phyloP scores from a whole-genome alignment of 1,140 invertebrate genomes.

The Drosophila arawakana region DNA sequence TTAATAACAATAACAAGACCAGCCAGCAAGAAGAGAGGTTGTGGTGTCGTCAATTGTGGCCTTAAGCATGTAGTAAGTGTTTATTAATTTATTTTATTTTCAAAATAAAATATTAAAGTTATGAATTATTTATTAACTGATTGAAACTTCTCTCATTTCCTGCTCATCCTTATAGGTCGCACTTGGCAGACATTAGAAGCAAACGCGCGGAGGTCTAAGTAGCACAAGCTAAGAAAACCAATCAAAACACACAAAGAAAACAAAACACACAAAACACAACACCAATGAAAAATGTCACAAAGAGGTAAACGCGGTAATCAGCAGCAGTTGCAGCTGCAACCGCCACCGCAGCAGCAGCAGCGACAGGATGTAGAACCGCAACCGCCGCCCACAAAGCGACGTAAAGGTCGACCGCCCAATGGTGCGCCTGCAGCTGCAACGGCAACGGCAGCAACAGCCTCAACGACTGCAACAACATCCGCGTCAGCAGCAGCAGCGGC shows the following conservation, averaged over 20 bases:
- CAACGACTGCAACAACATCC: conserved; percentile 34
- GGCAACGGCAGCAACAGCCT: conserved; percentile 34
- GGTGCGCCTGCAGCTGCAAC: conserved; percentile 49
- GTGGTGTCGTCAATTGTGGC: conserved; percentile 81
- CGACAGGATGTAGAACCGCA: conserved; percentile 83
- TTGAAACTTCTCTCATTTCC: neutral
- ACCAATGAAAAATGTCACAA: conserved; percentile 85
- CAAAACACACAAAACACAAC: conserved; percentile 68
- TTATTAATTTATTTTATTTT: conserved; percentile 21
- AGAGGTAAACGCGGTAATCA: conserved; percentile 84
- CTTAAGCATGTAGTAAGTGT: conserved; percentile 84
- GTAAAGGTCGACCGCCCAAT: conserved; percentile 83
- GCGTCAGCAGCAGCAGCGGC: conserved; percentile 27
- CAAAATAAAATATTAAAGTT: neutral
- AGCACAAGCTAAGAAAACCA: conserved; percentile 37
- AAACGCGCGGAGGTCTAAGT: conserved; percentile 45
- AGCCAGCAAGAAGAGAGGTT: conserved; percentile 23
- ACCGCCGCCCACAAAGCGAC: conserved; percentile 81
- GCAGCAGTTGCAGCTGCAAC: conserved; percentile 72
- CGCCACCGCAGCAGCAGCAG: conserved; percentile 76
- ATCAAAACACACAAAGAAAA: conserved; percentile 59
- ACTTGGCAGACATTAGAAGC: conserved; percentile 46
- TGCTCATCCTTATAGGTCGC: conserved; percentile 25
- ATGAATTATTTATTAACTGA: neutral
- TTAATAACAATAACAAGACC: conserved; percentile 41